Evolutionary conservation across 30 jellyfish, hydroid and myxozoan species (phyloP), one percentile per base, ranked within the genome.

Genomic region (Mastigias papua): DNA sequence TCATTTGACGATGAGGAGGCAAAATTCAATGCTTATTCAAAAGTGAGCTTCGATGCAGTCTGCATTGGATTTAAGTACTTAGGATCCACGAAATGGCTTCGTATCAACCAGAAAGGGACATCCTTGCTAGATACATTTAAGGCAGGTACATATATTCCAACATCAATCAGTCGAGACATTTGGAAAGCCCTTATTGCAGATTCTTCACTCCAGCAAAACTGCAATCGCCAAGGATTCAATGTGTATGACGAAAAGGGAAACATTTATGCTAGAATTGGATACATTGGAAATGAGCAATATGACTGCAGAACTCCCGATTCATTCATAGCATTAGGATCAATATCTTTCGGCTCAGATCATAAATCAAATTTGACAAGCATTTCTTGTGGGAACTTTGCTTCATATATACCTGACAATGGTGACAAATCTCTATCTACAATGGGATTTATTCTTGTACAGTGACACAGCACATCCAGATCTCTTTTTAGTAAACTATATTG

Each of bases 191-290:
- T 85, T 29, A 73, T 85, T n/a, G 60, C 48, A 0, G 37, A 58
- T 20, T 72, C 88, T 0, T 85, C 88, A 6, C 62, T 85, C 42
- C 94, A 86, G 73, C 76, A 13, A 19, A 23, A 73, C 70, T 86
- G 94, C 68, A 73, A 86, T 48, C 82, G 84, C 26, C 89, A 86
- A 25, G 94, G 94, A 1, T 48, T 73, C 70, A 73, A 86, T 67
- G 94, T 76, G 37, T 32, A 62, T 35, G 46, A 48, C 26, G 34
- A n/a, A 8, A 66, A 15, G 1, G 82, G 64, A 0, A 58, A 17
- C 0, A 35, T 71, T 9, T 15, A 15, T 62, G 68, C 69, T 1
- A 76, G 92, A 37, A 82, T 82, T 37, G 92, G 94, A 0, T 26
- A 69, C 28, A 17, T 86, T 73, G 94, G 62, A 13, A 86, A 86